Base-by-base conservation (phyloP, 2,113 vertebrate species). In the Monarcha castaneiventris region DNA sequence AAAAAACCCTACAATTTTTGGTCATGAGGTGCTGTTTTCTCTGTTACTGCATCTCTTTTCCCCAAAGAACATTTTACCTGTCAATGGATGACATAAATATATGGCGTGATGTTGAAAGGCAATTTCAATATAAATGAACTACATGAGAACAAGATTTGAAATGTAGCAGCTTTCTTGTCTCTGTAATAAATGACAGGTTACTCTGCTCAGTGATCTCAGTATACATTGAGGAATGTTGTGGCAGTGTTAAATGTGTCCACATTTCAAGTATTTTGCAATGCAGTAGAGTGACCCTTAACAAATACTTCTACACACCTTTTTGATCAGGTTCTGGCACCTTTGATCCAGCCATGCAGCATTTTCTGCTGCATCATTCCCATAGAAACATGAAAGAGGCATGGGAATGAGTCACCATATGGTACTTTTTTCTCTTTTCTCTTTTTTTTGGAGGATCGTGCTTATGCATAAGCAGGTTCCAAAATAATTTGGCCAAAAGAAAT, bases 51-150 rank as follows among this genome's bases (percentile, higher is more conserved):
- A 87, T 64, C 63, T 81, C 1, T 83, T 94, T 72, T 56, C 25
- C 27, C 56, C 44, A 68, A 66, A 80, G 20, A 90, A 72, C 62
- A 78, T 84, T 85, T 71, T 61, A 29, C 29, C 48, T 91, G 39
- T 67, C 79, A 86, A 7, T 43, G 44, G 22, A 37, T 63, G 44
- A 78, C 73, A 78, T 72, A 84, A 93, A 72, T 74, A 68, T 67
- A 78, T 90, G 35, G 32, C 51, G 61, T 75, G 73, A 77, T 35
- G 39, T 7, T 90, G 61, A 93, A 95, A 86, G 64, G 83, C 29
- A 92, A 92, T 92, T 94, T 95, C 83, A 84, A 48, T 84, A 86
- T 55, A 84, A 93, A 90, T 93, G 72, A 93, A 59, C 55, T 71
- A 80, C 63, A 37, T 10, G 39, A 94, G 23, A 58, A 41, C 19